Evolutionary conservation across 2,797 vertebrate species (phyloP).

Genomic region (Poeciliopsis presidionis): DNA sequence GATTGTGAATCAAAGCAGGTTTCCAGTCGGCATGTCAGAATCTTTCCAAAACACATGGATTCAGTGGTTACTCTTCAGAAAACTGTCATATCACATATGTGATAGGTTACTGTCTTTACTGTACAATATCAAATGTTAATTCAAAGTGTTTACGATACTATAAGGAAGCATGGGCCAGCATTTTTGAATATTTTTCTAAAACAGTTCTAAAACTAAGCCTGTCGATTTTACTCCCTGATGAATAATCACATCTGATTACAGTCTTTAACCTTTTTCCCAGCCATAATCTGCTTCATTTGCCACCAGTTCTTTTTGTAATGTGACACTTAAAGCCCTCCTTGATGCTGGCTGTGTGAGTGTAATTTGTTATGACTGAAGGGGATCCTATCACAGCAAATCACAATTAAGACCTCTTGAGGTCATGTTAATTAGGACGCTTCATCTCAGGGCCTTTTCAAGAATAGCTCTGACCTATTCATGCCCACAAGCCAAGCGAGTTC

Average conservation of each 20-base stretch:
- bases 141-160: background rate
- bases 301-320: constrained; percentile 1
- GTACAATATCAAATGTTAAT: background rate
- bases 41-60: background rate
- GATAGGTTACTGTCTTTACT: background rate
- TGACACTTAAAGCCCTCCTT: background rate
- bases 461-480: constrained; percentile 14
- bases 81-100: background rate
- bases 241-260: constrained; percentile 10
- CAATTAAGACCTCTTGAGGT: constrained; percentile 19
- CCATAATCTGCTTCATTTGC: background rate
- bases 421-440: constrained; percentile 7
- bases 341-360: background rate
- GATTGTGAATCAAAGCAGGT: background rate
- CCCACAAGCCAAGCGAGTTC: constrained; percentile 1
- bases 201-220: background rate
- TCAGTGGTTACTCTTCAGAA: background rate
- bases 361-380: constrained; percentile 11
- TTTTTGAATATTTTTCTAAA: background rate
- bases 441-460: constrained; percentile 10
- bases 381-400: constrained; percentile 12
- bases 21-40: background rate
- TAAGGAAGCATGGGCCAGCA: background rate
- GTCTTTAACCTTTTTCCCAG: background rate
- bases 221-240: background rate